These are phyloP conservation scores for Hedya salicella DNA, from an alignment of 2,888 invertebrate genomes.

Conservation along the genomic window DNA sequence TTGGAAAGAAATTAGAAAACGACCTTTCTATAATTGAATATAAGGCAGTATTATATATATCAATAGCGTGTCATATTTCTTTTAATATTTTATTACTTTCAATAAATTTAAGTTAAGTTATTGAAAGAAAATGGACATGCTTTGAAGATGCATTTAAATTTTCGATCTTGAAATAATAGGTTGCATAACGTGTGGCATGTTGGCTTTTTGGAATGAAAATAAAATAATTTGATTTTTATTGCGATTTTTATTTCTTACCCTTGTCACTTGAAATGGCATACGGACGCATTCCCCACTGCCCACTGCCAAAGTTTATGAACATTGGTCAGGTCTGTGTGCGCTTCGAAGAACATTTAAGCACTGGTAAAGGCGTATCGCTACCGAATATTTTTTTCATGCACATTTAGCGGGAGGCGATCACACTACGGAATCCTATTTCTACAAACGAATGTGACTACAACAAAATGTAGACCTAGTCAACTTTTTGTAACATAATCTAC, in stretches of 20 bases:
- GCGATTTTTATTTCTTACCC: conserved; percentile 49
- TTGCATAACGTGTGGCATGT: conserved; percentile 73
- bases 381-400: no score
- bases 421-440: no score
- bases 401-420: no score
- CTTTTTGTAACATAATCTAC: no score
- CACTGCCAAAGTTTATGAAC: background rate
- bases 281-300: no score
- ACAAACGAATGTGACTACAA: no score
- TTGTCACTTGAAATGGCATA: no score
- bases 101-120: conserved; percentile 63
- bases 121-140: conserved; percentile 73
- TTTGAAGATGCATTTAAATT: conserved; percentile 77
- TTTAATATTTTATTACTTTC: conserved; percentile 63
- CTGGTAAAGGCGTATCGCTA: no score
- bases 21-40: conserved; percentile 60
- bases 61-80: conserved; percentile 82
- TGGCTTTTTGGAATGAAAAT: conserved; percentile 81
- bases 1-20: conserved; percentile 56
- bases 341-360: no score
- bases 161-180: conserved; percentile 63
- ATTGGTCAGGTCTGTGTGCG: no score
- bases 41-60: conserved; percentile 61
- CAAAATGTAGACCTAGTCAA: no score
- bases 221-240: conserved; percentile 63